Evolutionary conservation across 2,888 invertebrate genomes (phyloP), one percentile per base, ranked within the genome.

Genomic region (Xanthia icteritia): DNA sequence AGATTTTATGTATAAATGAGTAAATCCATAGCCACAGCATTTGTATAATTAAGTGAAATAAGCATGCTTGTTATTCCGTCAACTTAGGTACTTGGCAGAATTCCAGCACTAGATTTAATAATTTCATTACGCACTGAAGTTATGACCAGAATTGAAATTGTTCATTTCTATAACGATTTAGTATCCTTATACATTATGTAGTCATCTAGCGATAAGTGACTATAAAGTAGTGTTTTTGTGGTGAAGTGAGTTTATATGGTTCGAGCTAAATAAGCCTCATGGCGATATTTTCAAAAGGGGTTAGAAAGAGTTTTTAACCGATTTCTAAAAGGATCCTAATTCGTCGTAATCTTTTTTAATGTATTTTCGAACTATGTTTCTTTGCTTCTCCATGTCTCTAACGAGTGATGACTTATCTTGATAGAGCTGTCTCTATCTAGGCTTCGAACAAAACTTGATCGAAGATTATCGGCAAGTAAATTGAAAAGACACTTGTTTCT

Each of bases 71-170:
- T 42, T 45, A 73, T 42, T 71, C 48, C 23, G 20, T 42, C 51
- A 23, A 54, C 72, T 58, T 2, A 48, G 58, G 64, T 27, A 68
- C 42, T 48, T 68, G 85, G 85, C 83, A 66, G 54, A 4, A 15
- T 0, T 56, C 82, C 85, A 75, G 54, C 27, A 51, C 74, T 64
- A 56, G 27, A 73, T 72, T 68, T 63, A 72, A 77, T 74, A 54
- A 77, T 63, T 74, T 72, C 69, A 69, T 81, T 77, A 74, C 72
- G 31, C n/a, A 61, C 61, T 61, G 56, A 56, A 31, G 69, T 66
- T 81, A 68, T 69, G 77, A 74, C 61, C 45, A 11, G 83, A 77
- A 83, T 83, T 72, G 71, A 69, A 83, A 84, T 81, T 69, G 73
- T 68, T 60, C 6, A 74, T 63, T 83, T 80, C 72, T 68, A 65